These are phyloP conservation scores for Leptodirus hochenwartii DNA, from an alignment of 2,888 invertebrate species.

Conservation along the genomic window DNA sequence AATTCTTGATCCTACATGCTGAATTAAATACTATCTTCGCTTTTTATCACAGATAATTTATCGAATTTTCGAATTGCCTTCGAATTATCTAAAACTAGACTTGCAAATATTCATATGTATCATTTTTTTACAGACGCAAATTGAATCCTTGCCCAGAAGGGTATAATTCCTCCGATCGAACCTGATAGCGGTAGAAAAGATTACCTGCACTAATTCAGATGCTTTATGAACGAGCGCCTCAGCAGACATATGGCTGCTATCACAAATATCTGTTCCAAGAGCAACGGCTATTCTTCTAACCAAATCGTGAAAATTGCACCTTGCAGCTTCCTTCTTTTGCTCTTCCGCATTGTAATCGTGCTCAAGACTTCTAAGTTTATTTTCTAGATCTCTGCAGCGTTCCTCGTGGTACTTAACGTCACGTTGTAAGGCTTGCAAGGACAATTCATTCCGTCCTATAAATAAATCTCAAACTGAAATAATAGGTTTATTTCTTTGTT, in stretches of 20 bases:
- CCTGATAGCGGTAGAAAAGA: constrained; percentile 3
- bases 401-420: constrained; percentile 47
- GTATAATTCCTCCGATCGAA: too few relatives aligned
- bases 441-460: constrained; percentile 48
- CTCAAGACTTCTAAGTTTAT: constrained; percentile 54
- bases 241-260: constrained; percentile 42
- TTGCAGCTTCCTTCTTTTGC: constrained; percentile 53
- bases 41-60: too few relatives aligned
- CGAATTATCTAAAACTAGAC: too few relatives aligned
- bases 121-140: too few relatives aligned
- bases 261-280: constrained; percentile 52
- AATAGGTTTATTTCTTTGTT: too few relatives aligned
- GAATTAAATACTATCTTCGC: too few relatives aligned
- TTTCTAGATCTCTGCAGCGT: constrained; percentile 55
- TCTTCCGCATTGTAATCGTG: constrained; percentile 53
- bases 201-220: constrained; percentile 54
- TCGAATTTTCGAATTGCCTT: too few relatives aligned
- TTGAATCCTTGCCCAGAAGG: too few relatives aligned
- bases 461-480: too few relatives aligned
- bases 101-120: too few relatives aligned
- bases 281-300: constrained; percentile 51
- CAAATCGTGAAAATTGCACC: constrained; percentile 47
- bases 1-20: too few relatives aligned
- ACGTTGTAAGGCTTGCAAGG: constrained; percentile 54
- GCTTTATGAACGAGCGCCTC: constrained; percentile 61